Conservation (phyloP, 2,113 vertebrate species). For the Neoarius graeffei region DNA sequence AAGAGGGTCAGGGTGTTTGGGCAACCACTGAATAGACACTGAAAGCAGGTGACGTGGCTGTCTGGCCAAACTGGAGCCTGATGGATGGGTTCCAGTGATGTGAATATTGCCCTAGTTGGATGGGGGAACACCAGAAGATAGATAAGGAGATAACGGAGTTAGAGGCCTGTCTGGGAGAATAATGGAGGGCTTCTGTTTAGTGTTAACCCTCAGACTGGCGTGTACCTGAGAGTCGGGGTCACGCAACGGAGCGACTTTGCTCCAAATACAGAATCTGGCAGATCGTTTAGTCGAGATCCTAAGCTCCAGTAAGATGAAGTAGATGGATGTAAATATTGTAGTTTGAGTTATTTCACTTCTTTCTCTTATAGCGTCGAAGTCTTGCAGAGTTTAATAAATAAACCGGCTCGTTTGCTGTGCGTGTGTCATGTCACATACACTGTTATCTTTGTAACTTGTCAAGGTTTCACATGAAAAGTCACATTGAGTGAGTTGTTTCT, state of each 20-base stretch:
- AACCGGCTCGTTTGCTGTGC: neutral
- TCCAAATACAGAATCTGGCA: neutral
- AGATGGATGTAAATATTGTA: neutral
- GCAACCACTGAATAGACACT: slow-evolving; percentile 57
- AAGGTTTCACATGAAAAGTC: neutral
- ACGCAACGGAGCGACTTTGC: slow-evolving; percentile 27
- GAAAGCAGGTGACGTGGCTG: slow-evolving; percentile 48
- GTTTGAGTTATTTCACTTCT: neutral
- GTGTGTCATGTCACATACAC: neutral
- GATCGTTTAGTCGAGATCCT: neutral
- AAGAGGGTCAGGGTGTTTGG: slow-evolving; percentile 42
- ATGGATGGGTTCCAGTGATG: slow-evolving; percentile 59
- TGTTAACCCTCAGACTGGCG: slow-evolving; percentile 19
- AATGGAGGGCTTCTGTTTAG: slow-evolving; percentile 35
- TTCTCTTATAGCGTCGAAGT: neutral
- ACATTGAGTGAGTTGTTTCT: neutral
- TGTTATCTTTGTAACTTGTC: neutral
- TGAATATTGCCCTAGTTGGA: slow-evolving; percentile 35
- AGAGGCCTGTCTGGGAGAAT: slow-evolving; percentile 39
- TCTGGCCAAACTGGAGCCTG: slow-evolving; percentile 52
- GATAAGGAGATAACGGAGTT: slow-evolving; percentile 48
- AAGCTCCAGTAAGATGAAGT: neutral
- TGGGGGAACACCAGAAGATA: slow-evolving; percentile 39
- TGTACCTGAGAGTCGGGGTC: slow-evolving; percentile 34
- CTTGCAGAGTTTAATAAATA: neutral